Base-by-base conservation (phyloP, 2,113 vertebrate genomes). In the Strix uralensis region DNA sequence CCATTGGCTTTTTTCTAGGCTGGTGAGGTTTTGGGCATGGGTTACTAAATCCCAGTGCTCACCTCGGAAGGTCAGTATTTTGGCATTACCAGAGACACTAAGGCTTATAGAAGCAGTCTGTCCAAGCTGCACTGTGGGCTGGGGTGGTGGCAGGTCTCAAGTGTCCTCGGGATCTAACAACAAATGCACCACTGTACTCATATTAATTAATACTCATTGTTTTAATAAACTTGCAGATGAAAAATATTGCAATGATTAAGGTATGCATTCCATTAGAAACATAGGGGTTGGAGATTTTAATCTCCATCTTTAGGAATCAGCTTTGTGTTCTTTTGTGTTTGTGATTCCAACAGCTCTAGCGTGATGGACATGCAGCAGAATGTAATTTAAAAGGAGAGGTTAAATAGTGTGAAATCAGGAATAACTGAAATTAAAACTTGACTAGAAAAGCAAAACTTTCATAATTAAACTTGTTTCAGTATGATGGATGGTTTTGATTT, bases 401-500 rank as follows among this genome's bases (percentile, higher is more conserved):
- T 81, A 85, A 90, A 18, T 58, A 57, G 70, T 81, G 47, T 90
- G 80, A 88, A 94, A 96, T 74, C 30, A 83, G 49, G 46, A 96
- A 78, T 57, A 95, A 86, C 52, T 92, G 67, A 90, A 96, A 83
- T 58, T 46, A 89, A 86, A 95, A 15, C 92, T 86, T 87, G 34
- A 51, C 77, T 81, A 83, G 70, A 65, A 93, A 97, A 94, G 26
- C 62, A 92, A 93, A 92, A 81, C 71, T 90, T 91, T 42, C 40
- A 61, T 95, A 89, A 94, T 97, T 89, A 95, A 92, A 72, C 71
- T 87, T 2, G 4, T 88, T 96, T 88, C 15, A 15, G 55, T 46
- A 20, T 91, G 81, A 84, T 77, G 93, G 81, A 89, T 95, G 85
- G 20, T 96, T 95, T 10, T 81, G 81, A 87, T 97, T 95, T 96